These are phyloP conservation scores for Saturnia pavonia DNA, from an alignment of 2,888 invertebrate genomes.

Conservation along the genomic window DNA sequence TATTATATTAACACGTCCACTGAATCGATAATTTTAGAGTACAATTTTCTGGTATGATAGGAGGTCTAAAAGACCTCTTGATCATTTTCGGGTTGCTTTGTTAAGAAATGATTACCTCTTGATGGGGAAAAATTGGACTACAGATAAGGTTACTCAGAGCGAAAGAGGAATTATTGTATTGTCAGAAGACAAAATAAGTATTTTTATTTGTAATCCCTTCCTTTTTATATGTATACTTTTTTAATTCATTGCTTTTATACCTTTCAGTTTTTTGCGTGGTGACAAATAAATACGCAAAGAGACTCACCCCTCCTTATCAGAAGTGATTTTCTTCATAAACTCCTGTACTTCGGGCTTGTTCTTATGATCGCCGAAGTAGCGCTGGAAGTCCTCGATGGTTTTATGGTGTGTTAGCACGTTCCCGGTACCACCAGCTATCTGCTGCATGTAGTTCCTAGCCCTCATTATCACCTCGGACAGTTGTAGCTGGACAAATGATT, in stretches of 20 bases:
- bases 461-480: constrained; percentile 98
- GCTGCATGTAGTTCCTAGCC: constrained; percentile 96
- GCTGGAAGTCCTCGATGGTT: constrained; percentile 92
- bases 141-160: no score
- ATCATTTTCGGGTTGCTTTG: neutral
- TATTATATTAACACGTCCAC: neutral
- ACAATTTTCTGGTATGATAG: neutral
- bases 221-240: no score
- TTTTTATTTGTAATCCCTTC: no score
- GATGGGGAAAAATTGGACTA: neutral
- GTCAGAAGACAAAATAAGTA: no score
- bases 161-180: no score
- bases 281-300: neutral
- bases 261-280: neutral
- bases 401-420: constrained; percentile 94
- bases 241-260: no score
- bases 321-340: constrained; percentile 95
- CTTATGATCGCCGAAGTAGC: constrained; percentile 89
- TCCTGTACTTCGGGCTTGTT: constrained; percentile 91
- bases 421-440: constrained; percentile 93
- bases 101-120: neutral
- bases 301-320: constrained; percentile 94
- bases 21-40: neutral
- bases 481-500: constrained; percentile 88
- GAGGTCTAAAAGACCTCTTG: neutral